Percentiles rank a stretch among this genome's conserved stretches.
Conservation (phyloP, 2,797 vertebrate species). For the Diplodus sargus region DNA sequence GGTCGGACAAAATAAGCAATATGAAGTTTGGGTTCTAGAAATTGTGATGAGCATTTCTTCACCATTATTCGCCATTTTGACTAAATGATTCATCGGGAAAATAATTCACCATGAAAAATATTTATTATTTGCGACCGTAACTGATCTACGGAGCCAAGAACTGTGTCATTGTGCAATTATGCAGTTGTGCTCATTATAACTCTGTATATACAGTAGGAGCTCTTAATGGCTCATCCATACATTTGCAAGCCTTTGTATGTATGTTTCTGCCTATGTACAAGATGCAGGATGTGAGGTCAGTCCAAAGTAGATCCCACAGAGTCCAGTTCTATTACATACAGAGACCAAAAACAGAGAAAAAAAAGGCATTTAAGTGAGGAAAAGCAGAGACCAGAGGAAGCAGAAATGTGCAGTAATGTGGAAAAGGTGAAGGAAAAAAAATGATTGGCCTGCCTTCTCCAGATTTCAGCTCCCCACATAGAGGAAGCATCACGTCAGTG, state of each 20-base stretch:
- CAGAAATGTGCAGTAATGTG: neutral
- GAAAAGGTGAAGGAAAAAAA: neutral
- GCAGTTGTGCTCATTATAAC: neutral
- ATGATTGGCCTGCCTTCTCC: neutral
- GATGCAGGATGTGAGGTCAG: neutral
- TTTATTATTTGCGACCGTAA: no score
- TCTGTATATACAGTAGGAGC: neutral
- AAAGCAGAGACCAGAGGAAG: neutral
- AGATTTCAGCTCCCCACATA: conserved; percentile 33
- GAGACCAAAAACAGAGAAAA: neutral
- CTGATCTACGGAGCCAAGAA: conserved; percentile 1
- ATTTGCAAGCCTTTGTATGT: neutral
- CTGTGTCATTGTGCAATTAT: neutral
- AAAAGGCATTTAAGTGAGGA: neutral
- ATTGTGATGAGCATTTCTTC: no score
- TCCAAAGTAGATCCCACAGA: no score
- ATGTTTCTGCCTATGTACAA: neutral
- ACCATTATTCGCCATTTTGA: no score
- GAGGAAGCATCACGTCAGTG: conserved; percentile 52
- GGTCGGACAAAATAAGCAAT: no score
- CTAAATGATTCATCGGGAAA: no score
- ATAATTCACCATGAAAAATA: no score
- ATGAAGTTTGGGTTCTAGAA: no score
- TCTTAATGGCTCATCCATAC: neutral
- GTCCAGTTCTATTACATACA: neutral